Conservation (phyloP, 2,888 invertebrate species). For the Ferrisia virgata region DNA sequence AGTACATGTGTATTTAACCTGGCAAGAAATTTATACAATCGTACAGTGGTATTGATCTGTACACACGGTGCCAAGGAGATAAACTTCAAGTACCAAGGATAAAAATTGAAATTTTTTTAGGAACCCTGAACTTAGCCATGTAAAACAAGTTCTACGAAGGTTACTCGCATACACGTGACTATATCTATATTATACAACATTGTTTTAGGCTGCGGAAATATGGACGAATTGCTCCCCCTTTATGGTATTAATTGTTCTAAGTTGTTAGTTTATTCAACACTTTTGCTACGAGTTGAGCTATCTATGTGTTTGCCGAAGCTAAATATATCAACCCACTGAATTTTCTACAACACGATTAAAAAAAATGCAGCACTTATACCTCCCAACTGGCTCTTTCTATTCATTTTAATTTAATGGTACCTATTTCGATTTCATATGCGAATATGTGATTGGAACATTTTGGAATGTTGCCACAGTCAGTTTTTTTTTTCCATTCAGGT, state of each 20-base stretch:
- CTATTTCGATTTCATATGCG: background rate
- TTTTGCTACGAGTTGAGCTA: background rate
- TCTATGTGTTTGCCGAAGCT: background rate
- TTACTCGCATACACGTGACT: background rate
- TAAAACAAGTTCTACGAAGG: slow-evolving; percentile 21
- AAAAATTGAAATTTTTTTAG: background rate
- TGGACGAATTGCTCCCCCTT: slow-evolving; percentile 26
- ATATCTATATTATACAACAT: background rate
- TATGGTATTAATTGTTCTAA: slow-evolving; percentile 11
- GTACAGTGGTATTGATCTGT: background rate
- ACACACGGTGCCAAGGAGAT: background rate
- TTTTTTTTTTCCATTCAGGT: background rate
- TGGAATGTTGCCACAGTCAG: background rate
- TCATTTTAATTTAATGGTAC: background rate
- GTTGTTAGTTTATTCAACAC: background rate
- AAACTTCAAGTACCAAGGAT: background rate
- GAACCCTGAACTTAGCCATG: slow-evolving; percentile 15
- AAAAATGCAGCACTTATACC: background rate
- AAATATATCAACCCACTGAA: background rate
- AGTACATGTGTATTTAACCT: background rate
- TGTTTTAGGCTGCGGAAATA: slow-evolving; percentile 29
- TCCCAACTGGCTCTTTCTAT: background rate
- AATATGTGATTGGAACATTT: background rate
- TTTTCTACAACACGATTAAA: background rate
- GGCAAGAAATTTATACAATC: background rate